These are phyloP conservation scores for Calvadosia cruxmelitensis DNA, from an alignment of 30 jellyfish, hydroid and myxozoan genomes.

Conservation along the genomic window DNA sequence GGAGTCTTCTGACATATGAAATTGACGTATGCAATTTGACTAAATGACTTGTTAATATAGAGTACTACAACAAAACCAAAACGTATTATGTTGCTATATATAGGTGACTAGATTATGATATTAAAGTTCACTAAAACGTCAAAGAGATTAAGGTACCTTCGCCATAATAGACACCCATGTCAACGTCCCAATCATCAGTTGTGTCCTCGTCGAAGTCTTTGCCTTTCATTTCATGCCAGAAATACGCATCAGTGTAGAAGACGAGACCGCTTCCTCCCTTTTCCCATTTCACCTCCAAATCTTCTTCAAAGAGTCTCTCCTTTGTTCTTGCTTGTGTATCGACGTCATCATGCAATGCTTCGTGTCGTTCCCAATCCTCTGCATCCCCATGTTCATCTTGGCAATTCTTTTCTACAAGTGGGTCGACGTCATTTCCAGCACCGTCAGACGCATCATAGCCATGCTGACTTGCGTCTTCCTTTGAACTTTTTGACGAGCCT, in stretches of 20 bases:
- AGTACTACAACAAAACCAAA: too few species aligned
- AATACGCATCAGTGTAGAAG: conserved; percentile 65
- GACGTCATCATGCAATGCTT: conserved; percentile 56
- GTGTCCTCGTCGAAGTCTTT: conserved; percentile 77
- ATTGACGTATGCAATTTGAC: too few species aligned
- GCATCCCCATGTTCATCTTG: conserved; percentile 21
- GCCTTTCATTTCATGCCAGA: conserved; percentile 75
- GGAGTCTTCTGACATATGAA: too few species aligned
- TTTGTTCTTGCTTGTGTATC: conserved; percentile 66
- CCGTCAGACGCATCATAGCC: neutral
- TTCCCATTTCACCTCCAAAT: conserved; percentile 68
- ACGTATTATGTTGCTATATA: too few species aligned
- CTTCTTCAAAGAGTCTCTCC: conserved; percentile 67
- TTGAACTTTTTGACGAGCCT: too few species aligned
- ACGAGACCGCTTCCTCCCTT: conserved; percentile 80
- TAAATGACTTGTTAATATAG: too few species aligned
- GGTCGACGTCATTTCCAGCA: neutral
- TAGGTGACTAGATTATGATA: too few species aligned
- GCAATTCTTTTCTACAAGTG: neutral
- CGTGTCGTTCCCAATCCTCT: conserved; percentile 80
- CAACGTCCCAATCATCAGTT: conserved; percentile 81
- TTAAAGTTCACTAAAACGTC: too few species aligned
- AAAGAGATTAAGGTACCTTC: conserved; percentile 19
- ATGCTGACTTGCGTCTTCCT: conserved; percentile 6
- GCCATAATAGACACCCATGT: conserved; percentile 47